phyloP scores from a whole-genome alignment of 53 echinoderm and acorn worm species.

The Luidia sarsii region DNA sequence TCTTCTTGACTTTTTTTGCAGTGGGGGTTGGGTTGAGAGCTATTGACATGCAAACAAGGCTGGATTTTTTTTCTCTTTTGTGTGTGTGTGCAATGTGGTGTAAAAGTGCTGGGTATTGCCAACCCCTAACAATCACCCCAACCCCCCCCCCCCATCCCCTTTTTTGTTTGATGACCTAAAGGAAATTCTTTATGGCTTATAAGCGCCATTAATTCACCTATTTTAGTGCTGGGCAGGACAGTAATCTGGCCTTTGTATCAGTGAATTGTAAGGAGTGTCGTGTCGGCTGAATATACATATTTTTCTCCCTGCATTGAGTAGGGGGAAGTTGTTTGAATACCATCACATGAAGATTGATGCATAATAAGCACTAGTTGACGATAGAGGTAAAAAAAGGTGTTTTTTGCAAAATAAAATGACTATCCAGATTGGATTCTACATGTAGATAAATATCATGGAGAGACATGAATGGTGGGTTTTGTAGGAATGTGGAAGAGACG shows the following conservation, averaged over 20 bases:
- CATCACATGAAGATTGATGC: not conserved
- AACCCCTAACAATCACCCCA: too few relatives aligned
- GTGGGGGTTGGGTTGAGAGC: slow-evolving; percentile 2
- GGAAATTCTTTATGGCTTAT: slow-evolving; percentile 46
- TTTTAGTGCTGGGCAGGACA: slow-evolving; percentile 29
- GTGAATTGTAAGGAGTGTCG: slow-evolving; percentile 4
- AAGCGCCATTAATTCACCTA: slow-evolving; percentile 55
- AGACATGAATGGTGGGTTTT: too few relatives aligned
- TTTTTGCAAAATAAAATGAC: too few relatives aligned
- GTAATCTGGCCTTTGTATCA: slow-evolving; percentile 48
- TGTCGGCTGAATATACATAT: too few relatives aligned
- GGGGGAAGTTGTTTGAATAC: not conserved
- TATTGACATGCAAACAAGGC: slow-evolving; percentile 48
- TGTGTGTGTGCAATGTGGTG: slow-evolving; percentile 3
- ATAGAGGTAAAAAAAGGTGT: too few relatives aligned
- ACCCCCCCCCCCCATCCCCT: not conserved
- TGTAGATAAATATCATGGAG: too few relatives aligned
- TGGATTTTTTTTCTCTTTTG: slow-evolving; percentile 41
- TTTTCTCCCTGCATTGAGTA: slow-evolving; percentile 2
- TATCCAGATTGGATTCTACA: too few relatives aligned
- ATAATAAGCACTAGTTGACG: too few relatives aligned
- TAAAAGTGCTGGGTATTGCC: too few relatives aligned
- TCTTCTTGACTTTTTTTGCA: too few relatives aligned
- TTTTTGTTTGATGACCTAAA: slow-evolving; percentile 56
- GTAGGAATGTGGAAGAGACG: too few relatives aligned